Conservation (phyloP, 2,797 vertebrate genomes). For the Ammospiza maritima region DNA sequence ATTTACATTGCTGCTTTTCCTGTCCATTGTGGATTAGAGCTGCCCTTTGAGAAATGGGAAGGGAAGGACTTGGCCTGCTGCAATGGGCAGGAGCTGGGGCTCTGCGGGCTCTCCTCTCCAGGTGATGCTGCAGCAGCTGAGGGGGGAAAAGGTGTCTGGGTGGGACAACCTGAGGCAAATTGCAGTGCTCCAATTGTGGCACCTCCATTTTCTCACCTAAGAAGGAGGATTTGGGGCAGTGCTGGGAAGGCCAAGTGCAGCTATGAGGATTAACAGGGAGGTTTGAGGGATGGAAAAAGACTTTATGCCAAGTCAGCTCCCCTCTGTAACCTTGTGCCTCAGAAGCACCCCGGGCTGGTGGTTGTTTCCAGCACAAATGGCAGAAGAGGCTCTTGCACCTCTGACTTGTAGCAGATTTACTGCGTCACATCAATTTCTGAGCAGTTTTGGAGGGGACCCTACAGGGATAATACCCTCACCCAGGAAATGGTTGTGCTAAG, state of each 20-base stretch:
- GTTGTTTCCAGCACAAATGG: background rate
- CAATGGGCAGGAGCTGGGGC: background rate
- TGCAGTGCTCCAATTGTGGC: background rate
- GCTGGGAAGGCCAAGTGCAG: background rate
- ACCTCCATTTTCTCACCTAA: background rate
- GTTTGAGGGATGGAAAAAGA: background rate
- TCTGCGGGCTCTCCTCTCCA: background rate
- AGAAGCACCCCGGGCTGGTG: background rate
- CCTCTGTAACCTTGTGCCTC: background rate
- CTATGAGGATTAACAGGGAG: background rate
- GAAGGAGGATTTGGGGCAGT: background rate
- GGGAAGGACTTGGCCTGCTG: background rate
- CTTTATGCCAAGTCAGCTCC: background rate
- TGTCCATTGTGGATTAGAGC: background rate
- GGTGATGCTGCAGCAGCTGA: background rate
- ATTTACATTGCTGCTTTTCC: background rate
- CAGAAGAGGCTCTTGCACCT: background rate
- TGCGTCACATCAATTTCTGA: background rate
- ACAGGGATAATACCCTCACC: background rate
- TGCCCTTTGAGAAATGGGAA: background rate
- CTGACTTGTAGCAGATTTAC: background rate
- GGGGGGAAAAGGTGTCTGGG: background rate
- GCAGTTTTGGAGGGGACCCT: background rate
- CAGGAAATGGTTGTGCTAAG: background rate
- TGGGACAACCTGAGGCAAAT: background rate